Evolutionary conservation across 1,140 invertebrate genomes (phyloP).

Genomic region (Drosophila setifemur): DNA sequence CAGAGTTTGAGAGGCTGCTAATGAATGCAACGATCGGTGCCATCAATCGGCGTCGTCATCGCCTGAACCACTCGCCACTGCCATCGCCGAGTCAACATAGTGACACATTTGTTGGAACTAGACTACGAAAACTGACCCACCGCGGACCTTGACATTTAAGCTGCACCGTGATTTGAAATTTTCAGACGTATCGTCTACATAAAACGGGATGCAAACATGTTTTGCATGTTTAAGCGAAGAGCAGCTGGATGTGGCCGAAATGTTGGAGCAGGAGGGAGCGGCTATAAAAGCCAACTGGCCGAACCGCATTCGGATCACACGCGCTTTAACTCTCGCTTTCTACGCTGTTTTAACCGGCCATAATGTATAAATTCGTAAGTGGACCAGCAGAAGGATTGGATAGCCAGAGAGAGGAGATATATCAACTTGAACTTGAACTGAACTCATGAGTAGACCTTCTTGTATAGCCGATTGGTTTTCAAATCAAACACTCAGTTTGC

Average conservation of each 20-base stretch:
- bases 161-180: slow-evolving; percentile 39
- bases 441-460: no score
- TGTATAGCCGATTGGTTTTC: no score
- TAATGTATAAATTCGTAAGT: slow-evolving; percentile 78
- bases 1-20: slow-evolving; percentile 32
- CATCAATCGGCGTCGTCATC: slow-evolving; percentile 38
- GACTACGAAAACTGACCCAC: neutral
- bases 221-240: slow-evolving; percentile 75
- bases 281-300: slow-evolving; percentile 66
- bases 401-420: neutral
- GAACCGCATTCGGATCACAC: slow-evolving; percentile 45
- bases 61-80: slow-evolving; percentile 11
- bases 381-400: neutral
- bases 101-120: slow-evolving; percentile 52
- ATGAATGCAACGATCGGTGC: slow-evolving; percentile 46
- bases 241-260: slow-evolving; percentile 15
- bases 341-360: slow-evolving; percentile 8
- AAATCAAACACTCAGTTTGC: no score
- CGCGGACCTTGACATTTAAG: slow-evolving; percentile 65
- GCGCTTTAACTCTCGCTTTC: slow-evolving; percentile 69
- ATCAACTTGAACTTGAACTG: no score
- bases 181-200: slow-evolving; percentile 53
- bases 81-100: neutral
- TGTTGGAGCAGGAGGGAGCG: neutral
- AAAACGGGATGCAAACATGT: slow-evolving; percentile 80